phyloP scores from a whole-genome alignment of 2,113 vertebrate genomes.

The Coptodon bakossiorum region DNA sequence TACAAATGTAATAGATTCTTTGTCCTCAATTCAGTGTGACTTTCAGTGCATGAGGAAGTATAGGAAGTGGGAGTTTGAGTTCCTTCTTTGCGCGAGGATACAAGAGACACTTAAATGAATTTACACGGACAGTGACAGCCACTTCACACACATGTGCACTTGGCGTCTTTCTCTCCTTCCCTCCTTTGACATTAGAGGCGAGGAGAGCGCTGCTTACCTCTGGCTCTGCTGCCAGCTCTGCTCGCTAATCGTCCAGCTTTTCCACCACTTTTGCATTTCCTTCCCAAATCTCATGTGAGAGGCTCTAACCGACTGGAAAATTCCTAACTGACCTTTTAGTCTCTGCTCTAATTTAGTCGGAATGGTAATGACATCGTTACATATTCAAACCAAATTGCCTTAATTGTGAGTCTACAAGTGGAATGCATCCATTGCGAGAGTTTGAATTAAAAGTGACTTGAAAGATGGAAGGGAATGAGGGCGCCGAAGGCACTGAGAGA shows the following conservation, averaged over 20 bases:
- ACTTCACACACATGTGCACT: background rate
- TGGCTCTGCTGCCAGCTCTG: slow-evolving; percentile 54
- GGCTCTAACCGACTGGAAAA: slow-evolving; percentile 93
- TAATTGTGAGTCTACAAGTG: slow-evolving; percentile 96
- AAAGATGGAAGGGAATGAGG: slow-evolving; percentile 54
- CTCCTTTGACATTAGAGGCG: slow-evolving; percentile 22
- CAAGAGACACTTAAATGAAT: background rate
- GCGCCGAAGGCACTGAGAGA: slow-evolving; percentile 69
- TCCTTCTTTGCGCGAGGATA: background rate
- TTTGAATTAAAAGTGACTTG: slow-evolving; percentile 87
- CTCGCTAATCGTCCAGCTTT: slow-evolving; percentile 66
- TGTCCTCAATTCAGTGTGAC: background rate
- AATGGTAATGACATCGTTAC: slow-evolving; percentile 99
- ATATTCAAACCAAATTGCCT: slow-evolving; percentile 98
- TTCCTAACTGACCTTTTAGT: slow-evolving; percentile 94
- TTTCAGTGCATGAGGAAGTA: background rate
- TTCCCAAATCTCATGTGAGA: slow-evolving; percentile 90
- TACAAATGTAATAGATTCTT: background rate
- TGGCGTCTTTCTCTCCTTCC: background rate
- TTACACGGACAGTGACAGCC: background rate
- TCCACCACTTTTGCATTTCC: slow-evolving; percentile 57
- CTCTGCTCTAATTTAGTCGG: slow-evolving; percentile 89
- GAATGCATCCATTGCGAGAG: slow-evolving; percentile 76
- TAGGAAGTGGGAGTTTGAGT: background rate
- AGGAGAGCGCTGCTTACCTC: background rate